A percentile compares a stretch with the other conserved stretches of the same genome.
Evolutionary conservation across 2,113 vertebrate genomes (phyloP).

Genomic region (Pachyramphus minor): DNA sequence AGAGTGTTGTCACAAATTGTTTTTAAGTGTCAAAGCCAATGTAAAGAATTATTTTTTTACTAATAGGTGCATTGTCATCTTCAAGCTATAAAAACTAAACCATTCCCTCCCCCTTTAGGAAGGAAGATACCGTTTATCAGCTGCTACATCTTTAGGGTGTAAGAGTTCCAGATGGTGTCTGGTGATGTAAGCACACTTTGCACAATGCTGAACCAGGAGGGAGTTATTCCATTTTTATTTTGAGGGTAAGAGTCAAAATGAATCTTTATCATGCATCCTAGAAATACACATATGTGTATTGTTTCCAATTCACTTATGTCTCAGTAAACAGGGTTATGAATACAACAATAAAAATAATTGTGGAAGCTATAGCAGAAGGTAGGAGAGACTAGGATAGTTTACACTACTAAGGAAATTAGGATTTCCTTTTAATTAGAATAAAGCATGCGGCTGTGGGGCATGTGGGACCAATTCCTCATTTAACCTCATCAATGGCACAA

Average conservation of each 20-base stretch:
- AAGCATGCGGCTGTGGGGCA: neutral
- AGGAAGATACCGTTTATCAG: neutral
- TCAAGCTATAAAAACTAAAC: neutral
- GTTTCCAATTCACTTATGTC: neutral
- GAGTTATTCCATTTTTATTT: neutral
- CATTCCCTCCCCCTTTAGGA: neutral
- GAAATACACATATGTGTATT: neutral
- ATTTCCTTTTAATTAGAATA: neutral
- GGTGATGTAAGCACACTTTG: neutral
- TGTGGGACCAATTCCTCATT: rapidly evolving
- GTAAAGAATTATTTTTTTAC: neutral
- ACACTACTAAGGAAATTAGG: neutral
- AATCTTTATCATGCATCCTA: neutral
- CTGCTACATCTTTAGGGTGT: neutral
- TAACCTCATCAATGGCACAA: neutral
- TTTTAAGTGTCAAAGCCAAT: neutral
- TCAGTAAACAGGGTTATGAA: neutral
- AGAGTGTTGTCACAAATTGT: neutral
- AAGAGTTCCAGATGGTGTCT: neutral
- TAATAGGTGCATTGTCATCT: neutral
- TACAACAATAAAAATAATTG: neutral
- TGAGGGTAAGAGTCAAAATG: neutral
- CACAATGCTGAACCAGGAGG: neutral
- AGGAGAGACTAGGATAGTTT: neutral
- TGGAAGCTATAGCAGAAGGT: neutral